Base-by-base conservation (phyloP, 2,888 invertebrate genomes). In the Campopleginae sp. region DNA sequence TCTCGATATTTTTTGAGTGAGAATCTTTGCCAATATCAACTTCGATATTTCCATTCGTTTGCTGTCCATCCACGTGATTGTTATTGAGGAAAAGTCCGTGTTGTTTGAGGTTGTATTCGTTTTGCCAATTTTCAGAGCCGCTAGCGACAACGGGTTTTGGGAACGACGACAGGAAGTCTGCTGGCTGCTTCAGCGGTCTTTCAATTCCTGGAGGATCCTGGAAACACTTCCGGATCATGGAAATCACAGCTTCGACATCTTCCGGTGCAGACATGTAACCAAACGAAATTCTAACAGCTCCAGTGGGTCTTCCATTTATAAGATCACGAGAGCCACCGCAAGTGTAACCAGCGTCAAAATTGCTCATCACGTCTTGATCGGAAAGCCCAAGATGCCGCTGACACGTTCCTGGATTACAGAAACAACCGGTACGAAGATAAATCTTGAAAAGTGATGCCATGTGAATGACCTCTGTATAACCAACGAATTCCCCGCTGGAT, bases 401-500 rank as follows among this genome's bases (percentile, higher is more conserved):
- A 92, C 99, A 99, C 1, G 98, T 97, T 17, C 99, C 99, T 1
- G 98, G 97, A 94, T 99, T 99, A 93, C 99, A 99, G 93, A 99
- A 98, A 92, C 99, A 99, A 0, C 99, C 99, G 1, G 98, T 98
- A 86, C 99, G 95, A 58, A 99, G 93, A 88, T 97, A 96, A 74
- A 99, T 97, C 89, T 97, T 96, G 92, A 98, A 97, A 76, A 98
- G 94, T 88, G 98, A 96, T 0, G 98, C 97, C 95, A 99, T 96
- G 91, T 98, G 97, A 90, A 98, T 96, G 83, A 99, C 97, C 95
- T 99, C 98, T 84, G 97, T 95, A 94, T 97, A 99, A 74, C 99
- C 99, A 89, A 99, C 96, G 93, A 95, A 97, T 61, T 96, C 95
- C 33, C 98, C 97, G 94, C 96, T 96, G 54, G 96, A 95, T 88